Percentiles rank a stretch among this genome's conserved stretches.
phyloP scores from a whole-genome alignment of 2,797 vertebrate genomes.

The Phalanger gymnotis region DNA sequence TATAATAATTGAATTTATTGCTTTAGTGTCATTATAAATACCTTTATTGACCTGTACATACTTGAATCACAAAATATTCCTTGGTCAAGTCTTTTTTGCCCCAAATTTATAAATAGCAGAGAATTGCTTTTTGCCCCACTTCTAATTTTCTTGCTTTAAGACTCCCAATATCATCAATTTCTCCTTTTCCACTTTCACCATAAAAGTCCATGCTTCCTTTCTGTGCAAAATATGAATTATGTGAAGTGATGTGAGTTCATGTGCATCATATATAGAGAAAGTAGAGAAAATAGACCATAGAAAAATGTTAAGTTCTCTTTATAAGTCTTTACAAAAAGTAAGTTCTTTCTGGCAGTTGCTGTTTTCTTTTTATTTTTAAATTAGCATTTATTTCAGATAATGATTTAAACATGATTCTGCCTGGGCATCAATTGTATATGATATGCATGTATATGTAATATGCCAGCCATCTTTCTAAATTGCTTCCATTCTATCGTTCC shows the following conservation, averaged over 20 bases:
- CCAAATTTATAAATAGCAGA: conserved; percentile 9
- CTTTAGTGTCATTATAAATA: background rate
- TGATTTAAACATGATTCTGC: background rate
- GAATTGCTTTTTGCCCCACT: background rate
- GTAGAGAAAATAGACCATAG: background rate
- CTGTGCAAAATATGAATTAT: background rate
- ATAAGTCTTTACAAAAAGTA: background rate
- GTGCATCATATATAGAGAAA: background rate
- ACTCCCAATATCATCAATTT: conserved; percentile 23
- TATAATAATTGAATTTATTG: conserved; percentile 4
- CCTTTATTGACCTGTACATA: background rate
- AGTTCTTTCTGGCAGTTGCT: background rate
- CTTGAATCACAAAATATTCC: background rate
- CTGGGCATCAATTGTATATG: background rate
- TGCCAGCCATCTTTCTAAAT: background rate
- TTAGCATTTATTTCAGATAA: background rate
- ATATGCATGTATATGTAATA: background rate
- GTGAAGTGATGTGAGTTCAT: background rate
- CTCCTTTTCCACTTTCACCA: background rate
- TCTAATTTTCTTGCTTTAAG: conserved; percentile 10
- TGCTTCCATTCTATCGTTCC: background rate
- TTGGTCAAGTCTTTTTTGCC: background rate
- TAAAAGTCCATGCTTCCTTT: background rate
- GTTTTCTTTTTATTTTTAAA: background rate
- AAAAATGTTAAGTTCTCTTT: background rate